Evolutionary conservation across 2,888 invertebrate species (phyloP).

Genomic region (Deladenus siricidicola): DNA sequence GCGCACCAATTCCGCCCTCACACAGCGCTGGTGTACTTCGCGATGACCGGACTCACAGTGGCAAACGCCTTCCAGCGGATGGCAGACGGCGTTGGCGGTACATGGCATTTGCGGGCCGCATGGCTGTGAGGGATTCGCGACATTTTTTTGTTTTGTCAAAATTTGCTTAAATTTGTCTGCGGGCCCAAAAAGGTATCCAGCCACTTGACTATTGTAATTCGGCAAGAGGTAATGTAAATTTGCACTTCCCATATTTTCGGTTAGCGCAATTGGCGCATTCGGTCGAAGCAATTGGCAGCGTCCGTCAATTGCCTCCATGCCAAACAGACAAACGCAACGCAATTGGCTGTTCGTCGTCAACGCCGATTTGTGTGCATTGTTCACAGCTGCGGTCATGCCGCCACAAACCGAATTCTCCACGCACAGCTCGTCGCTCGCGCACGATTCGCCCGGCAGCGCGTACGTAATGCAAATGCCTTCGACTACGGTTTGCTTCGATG

Average conservation of each 20-base stretch:
- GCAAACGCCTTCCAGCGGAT: neutral
- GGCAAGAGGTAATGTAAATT: neutral
- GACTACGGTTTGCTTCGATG: neutral
- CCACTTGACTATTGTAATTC: neutral
- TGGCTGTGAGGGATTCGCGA: neutral
- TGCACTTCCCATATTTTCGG: neutral
- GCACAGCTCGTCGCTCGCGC: slow-evolving; percentile 36
- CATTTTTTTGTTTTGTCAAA: neutral
- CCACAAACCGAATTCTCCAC: slow-evolving; percentile 35
- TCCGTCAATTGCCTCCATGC: slow-evolving; percentile 19
- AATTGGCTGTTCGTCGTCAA: neutral
- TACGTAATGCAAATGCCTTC: slow-evolving; percentile 1
- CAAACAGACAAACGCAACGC: slow-evolving; percentile 32
- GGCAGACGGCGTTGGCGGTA: neutral
- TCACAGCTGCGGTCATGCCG: no score
- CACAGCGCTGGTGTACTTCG: slow-evolving; percentile 5
- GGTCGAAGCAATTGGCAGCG: no score
- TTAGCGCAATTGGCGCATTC: neutral
- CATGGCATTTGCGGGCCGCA: neutral
- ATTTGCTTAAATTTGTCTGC: neutral
- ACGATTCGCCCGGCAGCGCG: slow-evolving; percentile 48
- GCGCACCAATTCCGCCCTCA: neutral
- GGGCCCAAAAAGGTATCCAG: neutral
- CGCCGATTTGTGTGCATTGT: no score
- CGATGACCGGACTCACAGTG: neutral